Evolutionary conservation across 2,888 invertebrate genomes (phyloP), one percentile per base, ranked within the genome.

Genomic region (Elysia crispata): DNA sequence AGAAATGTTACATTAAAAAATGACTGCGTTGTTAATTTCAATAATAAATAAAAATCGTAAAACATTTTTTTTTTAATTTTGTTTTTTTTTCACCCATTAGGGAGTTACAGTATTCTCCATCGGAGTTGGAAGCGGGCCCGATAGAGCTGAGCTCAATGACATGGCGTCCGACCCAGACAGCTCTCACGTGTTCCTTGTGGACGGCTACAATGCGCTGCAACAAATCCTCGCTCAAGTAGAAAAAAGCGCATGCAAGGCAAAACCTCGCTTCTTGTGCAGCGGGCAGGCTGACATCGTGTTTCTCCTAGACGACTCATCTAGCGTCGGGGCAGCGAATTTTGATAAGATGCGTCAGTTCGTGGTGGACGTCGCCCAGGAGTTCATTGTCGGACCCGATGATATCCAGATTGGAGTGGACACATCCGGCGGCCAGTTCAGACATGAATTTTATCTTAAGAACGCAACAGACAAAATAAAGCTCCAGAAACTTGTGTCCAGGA

Each of bases 281-380:
- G 87, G 86, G 11, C 82, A 86, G 80, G 89, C 89, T 20, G 89
- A 89, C 64, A 87, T 89, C 64, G 86, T 88, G 23, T 88, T 89
- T 82, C 83, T 88, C 18, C 81, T 89, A 77, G 89, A 89, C 60
- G 86, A 87, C 20, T 89, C 89, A 11, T 87, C 87, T 13, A 87
- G 87, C 73, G 89, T 89, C 1, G 86, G 86, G 0, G 76, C 83
- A 0, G 25, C 75, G 54, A 87, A 88, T 83, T 89, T 87, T 85
- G 67, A 85, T 73, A 88, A 87, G 79, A 87, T 87, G 85, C 76
- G 85, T 64, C 72, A 69, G 8, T 89, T 89, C 66, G 88, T 88
- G 18, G 75, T 85, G 54, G 84, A 85, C 72, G 82, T 89, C 15
- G 83, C 85, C 30, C 83, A 83, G 31, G 83, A 84, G 64, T 89